Percentiles rank a stretch among this genome's conserved stretches.
phyloP scores from a whole-genome alignment of 2,113 vertebrate genomes.

The Herpailurus yagouaroundi region DNA sequence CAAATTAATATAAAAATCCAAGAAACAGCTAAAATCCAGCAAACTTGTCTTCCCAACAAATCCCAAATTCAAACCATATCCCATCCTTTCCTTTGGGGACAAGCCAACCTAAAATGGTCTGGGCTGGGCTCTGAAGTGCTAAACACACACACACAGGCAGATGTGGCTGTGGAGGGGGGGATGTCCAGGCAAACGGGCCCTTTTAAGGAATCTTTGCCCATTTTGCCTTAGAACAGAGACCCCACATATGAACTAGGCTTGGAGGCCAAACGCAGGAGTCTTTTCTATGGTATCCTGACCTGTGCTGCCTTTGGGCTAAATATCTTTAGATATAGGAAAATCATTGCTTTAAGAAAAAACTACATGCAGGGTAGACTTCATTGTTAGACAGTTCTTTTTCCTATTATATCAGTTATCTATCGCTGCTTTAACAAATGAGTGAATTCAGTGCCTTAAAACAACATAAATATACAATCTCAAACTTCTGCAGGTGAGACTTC shows the following conservation, averaged over 20 bases:
- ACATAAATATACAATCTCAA: not conserved
- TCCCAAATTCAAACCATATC: not conserved
- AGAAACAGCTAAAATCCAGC: not conserved
- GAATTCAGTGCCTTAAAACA: not conserved
- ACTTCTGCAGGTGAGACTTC: not conserved
- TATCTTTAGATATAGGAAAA: not conserved
- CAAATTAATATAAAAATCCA: slow-evolving; percentile 23
- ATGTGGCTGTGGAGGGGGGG: not conserved
- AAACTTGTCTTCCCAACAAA: not conserved
- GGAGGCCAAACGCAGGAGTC: not conserved
- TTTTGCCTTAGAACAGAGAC: not conserved
- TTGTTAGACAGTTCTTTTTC: not conserved
- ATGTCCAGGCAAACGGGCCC: accelerated
- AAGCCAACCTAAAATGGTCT: not conserved
- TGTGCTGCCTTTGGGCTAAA: not conserved
- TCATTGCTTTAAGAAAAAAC: not conserved
- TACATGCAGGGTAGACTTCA: not conserved
- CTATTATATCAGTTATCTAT: not conserved
- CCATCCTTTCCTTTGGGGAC: not conserved
- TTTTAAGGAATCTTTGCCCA: not conserved
- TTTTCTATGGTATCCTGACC: not conserved
- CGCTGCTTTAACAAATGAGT: not conserved
- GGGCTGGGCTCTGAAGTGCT: not conserved
- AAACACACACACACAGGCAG: not conserved
- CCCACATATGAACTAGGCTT: not conserved